phyloP scores from a whole-genome alignment of 35 echinoderm and acorn worm species.

The Apostichopus parvimensis region DNA sequence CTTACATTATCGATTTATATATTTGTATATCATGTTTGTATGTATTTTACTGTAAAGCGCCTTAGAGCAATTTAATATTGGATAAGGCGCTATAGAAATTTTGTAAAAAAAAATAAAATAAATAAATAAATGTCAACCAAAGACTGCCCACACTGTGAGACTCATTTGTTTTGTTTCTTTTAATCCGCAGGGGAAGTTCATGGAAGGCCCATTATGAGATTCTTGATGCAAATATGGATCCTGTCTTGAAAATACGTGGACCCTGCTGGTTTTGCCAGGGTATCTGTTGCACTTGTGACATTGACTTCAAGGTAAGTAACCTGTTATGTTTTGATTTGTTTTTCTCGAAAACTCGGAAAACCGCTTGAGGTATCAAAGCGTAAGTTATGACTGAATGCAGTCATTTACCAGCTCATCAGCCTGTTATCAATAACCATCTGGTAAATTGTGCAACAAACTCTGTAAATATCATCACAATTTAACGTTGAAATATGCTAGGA shows the following conservation, averaged over 20 bases:
- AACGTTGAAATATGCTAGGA: background rate
- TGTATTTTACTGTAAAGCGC: too few species aligned
- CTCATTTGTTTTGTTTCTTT: background rate
- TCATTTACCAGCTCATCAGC: background rate
- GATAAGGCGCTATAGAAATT: too few species aligned
- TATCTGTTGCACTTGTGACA: slow-evolving; percentile 79
- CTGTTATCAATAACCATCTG: too few species aligned
- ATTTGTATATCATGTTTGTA: too few species aligned
- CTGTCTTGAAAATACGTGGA: slow-evolving; percentile 69
- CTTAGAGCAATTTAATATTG: too few species aligned
- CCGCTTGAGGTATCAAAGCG: background rate
- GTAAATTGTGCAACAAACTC: too few species aligned
- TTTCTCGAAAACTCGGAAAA: background rate
- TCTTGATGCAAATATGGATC: slow-evolving; percentile 55
- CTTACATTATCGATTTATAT: too few species aligned
- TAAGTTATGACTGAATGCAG: background rate
- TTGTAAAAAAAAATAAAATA: background rate
- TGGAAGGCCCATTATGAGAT: slow-evolving; percentile 78
- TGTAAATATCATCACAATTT: background rate
- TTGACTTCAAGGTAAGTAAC: slow-evolving; percentile 80
- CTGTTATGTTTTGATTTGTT: background rate
- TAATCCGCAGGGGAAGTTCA: slow-evolving; percentile 50
- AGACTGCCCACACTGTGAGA: background rate
- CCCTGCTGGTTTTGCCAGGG: slow-evolving; percentile 89
- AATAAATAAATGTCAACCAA: background rate